These are phyloP conservation scores for Eristalinus aeneus DNA, from an alignment of 2,888 invertebrate genomes.

Conservation along the genomic window DNA sequence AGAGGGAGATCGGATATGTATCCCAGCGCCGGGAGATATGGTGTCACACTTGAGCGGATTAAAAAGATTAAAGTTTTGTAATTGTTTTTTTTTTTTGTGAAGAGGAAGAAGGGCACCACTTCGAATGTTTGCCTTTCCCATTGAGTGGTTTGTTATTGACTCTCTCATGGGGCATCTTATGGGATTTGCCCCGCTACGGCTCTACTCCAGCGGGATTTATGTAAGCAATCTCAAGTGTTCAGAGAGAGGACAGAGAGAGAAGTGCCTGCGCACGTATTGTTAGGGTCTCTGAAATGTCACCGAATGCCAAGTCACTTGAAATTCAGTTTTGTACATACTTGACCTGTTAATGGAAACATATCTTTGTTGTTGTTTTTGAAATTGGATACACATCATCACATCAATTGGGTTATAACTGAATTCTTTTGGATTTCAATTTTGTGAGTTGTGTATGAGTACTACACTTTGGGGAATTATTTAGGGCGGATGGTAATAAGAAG, in stretches of 20 bases:
- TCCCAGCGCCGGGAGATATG: background rate
- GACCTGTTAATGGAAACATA: background rate
- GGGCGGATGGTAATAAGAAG: background rate
- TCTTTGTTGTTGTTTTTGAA: background rate
- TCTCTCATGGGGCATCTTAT: background rate
- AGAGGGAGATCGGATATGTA: background rate
- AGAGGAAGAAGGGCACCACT: slow-evolving; percentile 1
- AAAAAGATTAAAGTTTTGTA: slow-evolving; percentile 31
- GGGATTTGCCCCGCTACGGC: background rate
- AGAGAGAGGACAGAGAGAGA: background rate
- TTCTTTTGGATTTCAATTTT: background rate
- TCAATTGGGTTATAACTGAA: background rate
- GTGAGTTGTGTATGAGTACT: background rate
- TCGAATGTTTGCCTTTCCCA: slow-evolving; percentile 20
- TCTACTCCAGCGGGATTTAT: background rate
- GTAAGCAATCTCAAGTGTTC: background rate
- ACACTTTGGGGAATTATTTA: background rate
- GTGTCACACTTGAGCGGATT: slow-evolving; percentile 16
- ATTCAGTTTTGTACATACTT: background rate
- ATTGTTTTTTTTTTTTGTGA: slow-evolving; percentile 23
- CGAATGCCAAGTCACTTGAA: background rate
- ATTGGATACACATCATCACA: background rate
- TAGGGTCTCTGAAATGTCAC: background rate
- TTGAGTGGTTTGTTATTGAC: slow-evolving; percentile 21
- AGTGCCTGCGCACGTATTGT: background rate